These are phyloP conservation scores for Andrena marginata DNA, from an alignment of 2,888 invertebrate species.

Conservation along the genomic window DNA sequence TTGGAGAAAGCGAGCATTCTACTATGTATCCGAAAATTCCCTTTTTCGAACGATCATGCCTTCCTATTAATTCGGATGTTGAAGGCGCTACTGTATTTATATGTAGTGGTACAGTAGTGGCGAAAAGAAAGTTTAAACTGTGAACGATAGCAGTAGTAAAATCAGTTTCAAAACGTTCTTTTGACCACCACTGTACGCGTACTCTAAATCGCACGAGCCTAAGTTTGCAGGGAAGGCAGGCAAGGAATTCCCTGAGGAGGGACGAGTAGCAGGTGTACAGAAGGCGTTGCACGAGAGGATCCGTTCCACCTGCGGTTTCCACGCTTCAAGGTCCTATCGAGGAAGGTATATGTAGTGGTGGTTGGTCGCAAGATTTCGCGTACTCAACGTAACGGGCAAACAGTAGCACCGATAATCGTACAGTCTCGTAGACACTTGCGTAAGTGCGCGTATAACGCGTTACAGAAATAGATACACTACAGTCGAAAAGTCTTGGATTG, in stretches of 20 bases:
- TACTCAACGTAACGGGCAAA: conserved; percentile 55
- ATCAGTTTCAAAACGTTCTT: too few species aligned
- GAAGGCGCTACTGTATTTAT: too few species aligned
- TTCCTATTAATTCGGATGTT: too few species aligned
- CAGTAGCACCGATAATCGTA: conserved; percentile 42
- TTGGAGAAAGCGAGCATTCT: too few species aligned
- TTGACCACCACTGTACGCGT: too few species aligned
- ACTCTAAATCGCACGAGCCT: background rate
- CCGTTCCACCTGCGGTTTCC: conserved; percentile 62
- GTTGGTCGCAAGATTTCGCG: conserved; percentile 38
- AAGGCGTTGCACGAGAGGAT: conserved; percentile 45
- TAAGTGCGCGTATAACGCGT: background rate
- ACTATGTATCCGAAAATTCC: too few species aligned
- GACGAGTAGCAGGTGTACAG: conserved; percentile 60
- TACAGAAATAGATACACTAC: too few species aligned
- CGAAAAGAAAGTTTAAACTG: too few species aligned
- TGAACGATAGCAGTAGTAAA: too few species aligned
- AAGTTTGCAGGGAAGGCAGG: background rate
- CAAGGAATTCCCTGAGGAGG: conserved; percentile 49
- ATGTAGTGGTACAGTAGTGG: too few species aligned
- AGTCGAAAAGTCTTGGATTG: too few species aligned
- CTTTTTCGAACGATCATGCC: too few species aligned
- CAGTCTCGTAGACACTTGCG: conserved; percentile 42
- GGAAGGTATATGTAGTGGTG: conserved; percentile 9
- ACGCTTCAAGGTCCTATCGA: conserved; percentile 48